Base-by-base conservation (phyloP, 2,888 invertebrate species). In the Ommatoiulus sabulosus region DNA sequence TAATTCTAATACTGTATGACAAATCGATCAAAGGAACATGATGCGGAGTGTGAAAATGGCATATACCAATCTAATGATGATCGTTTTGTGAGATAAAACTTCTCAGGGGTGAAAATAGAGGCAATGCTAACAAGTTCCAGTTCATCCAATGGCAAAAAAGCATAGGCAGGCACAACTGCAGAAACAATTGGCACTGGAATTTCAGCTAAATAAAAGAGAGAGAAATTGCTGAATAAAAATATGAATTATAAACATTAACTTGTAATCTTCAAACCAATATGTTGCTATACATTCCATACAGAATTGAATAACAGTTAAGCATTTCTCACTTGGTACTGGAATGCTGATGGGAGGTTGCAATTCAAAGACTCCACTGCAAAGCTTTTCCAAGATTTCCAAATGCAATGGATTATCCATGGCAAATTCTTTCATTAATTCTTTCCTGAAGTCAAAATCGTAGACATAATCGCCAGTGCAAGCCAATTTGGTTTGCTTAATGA, bases 61-160 rank as follows among this genome's bases (percentile, higher is more conserved):
- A 24, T 20, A 44, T 44, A 87, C 87, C 87, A 87, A 44, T 87
- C 57, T 87, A 86, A 20, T 4, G 46, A 63, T 35, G 4, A 91
- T 94, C 94, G 0, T 91, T 91, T 35, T 84, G 94, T 93, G 0
- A 95, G 92, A 91, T 94, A 94, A 90, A 95, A 93, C 89, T 93
- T 92, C 20, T 92, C 92, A 0, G 94, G 94, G 89, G 92, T 92
- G 87, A 93, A 91, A 0, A 93, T 94, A 4, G 92, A 92, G 3
- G 93, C 92, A 48, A 94, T 93, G 90, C 92, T 93, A 4, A 94
- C 93, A 84, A 92, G 91, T 15, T 93, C 92, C 85, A 93, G 91
- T 43, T 91, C 92, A 10, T 92, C 92, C 0, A 91, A 91, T 44
- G 94, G 93, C 35, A 95, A 91, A 92, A 94, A 93, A 0, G 95